These are phyloP conservation scores for Drosophila rhopaloa DNA, from an alignment of 1,140 invertebrate species.

Conservation along the genomic window DNA sequence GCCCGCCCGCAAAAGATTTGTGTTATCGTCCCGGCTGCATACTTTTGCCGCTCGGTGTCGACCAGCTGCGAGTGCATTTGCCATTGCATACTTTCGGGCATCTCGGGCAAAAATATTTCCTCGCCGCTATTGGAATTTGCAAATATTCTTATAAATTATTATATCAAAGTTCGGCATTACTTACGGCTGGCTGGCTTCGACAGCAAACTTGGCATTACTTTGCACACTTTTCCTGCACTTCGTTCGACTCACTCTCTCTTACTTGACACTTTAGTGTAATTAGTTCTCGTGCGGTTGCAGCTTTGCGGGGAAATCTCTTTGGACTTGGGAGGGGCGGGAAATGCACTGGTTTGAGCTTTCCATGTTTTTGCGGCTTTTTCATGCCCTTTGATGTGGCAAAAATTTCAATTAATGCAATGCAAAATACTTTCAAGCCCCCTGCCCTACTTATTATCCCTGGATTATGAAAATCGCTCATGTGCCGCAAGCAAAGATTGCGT, in stretches of 20 bases:
- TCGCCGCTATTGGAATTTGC: constrained; percentile 45
- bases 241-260: constrained; percentile 1
- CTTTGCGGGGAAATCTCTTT: constrained; percentile 20
- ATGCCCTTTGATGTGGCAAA: constrained; percentile 62
- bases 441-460: background rate
- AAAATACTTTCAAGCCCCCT: constrained; percentile 26
- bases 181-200: constrained; percentile 38
- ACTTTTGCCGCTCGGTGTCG: constrained; percentile 36
- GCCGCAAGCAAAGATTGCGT: background rate
- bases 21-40: constrained; percentile 27
- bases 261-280: constrained; percentile 57
- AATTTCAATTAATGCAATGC: constrained; percentile 66
- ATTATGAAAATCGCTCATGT: background rate
- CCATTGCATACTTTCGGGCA: constrained; percentile 74
- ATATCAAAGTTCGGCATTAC: constrained; percentile 56
- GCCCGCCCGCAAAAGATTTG: constrained; percentile 21
- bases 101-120: constrained; percentile 44
- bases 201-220: constrained; percentile 10
- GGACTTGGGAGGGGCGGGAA: background rate
- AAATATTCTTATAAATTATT: constrained; percentile 64
- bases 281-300: constrained; percentile 29
- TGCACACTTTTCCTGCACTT: constrained; percentile 1
- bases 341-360: constrained; percentile 5
- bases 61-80: constrained; percentile 53
- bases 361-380: constrained; percentile 40